Percentiles rank a stretch among this genome's conserved stretches.
Conservation (phyloP, 2,113 vertebrate genomes). For the Pluvianellus socialis region DNA sequence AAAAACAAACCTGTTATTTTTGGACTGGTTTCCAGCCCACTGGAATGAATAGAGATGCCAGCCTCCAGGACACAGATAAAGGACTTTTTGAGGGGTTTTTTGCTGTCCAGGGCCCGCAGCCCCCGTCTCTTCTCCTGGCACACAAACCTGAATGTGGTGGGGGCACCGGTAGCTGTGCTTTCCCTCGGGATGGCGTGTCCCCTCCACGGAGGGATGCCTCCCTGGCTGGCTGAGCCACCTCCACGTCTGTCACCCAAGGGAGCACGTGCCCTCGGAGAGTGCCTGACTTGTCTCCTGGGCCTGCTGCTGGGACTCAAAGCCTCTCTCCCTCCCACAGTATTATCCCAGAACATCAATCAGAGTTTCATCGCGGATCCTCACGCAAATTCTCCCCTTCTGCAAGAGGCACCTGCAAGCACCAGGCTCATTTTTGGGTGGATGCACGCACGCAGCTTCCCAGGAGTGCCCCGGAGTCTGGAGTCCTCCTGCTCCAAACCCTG, state of each 20-base stretch:
- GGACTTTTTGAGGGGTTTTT: neutral
- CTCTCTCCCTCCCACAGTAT: neutral
- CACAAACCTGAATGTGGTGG: accelerated
- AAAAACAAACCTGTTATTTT: neutral
- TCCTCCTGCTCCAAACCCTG: neutral
- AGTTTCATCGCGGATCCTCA: neutral
- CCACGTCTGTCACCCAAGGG: neutral
- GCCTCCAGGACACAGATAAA: neutral
- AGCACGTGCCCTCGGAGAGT: neutral
- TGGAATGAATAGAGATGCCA: neutral
- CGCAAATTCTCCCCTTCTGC: neutral
- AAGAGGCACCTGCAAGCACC: neutral
- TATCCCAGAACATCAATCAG: neutral
- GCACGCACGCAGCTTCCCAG: accelerated
- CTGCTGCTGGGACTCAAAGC: neutral
- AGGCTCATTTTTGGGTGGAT: neutral
- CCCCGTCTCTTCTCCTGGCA: neutral
- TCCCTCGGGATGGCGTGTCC: neutral
- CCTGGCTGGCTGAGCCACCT: neutral
- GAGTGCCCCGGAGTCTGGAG: neutral
- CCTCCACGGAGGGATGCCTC: neutral
- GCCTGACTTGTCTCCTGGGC: neutral
- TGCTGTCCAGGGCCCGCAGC: neutral
- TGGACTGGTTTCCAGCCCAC: neutral
- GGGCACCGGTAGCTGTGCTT: neutral